A percentile compares a stretch with the other conserved stretches of the same genome.
phyloP scores from a whole-genome alignment of 92 coral and sea anemone species.

The Metridium senile region DNA sequence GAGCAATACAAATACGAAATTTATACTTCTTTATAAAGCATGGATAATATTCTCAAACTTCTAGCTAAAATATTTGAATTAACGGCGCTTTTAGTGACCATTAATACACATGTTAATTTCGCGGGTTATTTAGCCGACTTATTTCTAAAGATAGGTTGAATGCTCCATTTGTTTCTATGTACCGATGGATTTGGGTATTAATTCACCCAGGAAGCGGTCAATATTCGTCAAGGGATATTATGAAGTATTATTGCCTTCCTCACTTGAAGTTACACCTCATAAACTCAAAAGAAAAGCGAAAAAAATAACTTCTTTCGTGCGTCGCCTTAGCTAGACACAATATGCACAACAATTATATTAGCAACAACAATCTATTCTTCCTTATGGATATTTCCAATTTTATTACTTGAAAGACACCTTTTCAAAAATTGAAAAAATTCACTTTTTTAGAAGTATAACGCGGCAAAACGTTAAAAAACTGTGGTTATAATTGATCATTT shows the following conservation, averaged over 20 bases:
- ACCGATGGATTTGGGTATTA: conserved; percentile 2
- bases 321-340: not conserved
- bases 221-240: conserved; percentile 29
- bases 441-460: not conserved
- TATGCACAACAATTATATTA: no score
- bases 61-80: no score
- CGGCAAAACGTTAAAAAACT: not conserved
- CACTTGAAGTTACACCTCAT: conserved; percentile 20
- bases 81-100: not conserved
- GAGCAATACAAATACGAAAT: not conserved
- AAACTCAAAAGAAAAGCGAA: not conserved
- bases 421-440: not conserved
- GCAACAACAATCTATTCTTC: no score
- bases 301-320: not conserved
- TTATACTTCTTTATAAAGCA: not conserved
- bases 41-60: not conserved
- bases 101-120: not conserved
- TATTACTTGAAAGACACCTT: not conserved
- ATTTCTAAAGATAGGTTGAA: not conserved
- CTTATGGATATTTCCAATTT: not conserved
- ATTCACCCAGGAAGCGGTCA: conserved; percentile 21
- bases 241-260: conserved; percentile 4
- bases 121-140: not conserved
- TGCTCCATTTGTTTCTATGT: conserved; percentile 7
- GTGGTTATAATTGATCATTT: not conserved